A percentile compares a stretch with the other conserved stretches of the same genome.
These are phyloP conservation scores for Philhelius pedissequus DNA, from an alignment of 2,888 invertebrate genomes.

Conservation along the genomic window DNA sequence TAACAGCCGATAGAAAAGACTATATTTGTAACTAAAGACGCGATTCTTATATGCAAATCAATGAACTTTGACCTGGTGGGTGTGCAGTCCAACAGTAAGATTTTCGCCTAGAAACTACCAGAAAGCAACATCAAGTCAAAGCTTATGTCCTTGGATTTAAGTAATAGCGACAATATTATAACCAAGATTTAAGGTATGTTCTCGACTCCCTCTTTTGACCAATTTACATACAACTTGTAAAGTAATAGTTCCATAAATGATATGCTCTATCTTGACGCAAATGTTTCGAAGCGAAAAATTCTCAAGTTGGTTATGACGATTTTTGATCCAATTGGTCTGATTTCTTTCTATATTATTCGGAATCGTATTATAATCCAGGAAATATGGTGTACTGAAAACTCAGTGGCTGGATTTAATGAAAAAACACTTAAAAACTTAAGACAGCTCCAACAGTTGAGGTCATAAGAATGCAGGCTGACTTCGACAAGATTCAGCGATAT, in stretches of 20 bases:
- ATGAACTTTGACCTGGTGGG: conserved; percentile 3
- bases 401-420: not conserved
- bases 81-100: not conserved
- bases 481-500: too few relatives aligned
- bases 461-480: too few relatives aligned
- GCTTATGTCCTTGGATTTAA: not conserved
- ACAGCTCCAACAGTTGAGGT: too few relatives aligned
- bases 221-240: not conserved
- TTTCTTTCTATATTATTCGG: conserved; percentile 9
- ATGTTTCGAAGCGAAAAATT: not conserved
- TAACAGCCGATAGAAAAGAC: not conserved
- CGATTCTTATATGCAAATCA: not conserved
- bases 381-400: not conserved
- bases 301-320: not conserved
- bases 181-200: not conserved
- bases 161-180: not conserved
- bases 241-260: not conserved
- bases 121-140: not conserved
- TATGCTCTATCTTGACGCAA: not conserved
- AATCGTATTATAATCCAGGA: not conserved
- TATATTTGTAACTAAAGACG: conserved; percentile 1
- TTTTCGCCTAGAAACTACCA: not conserved
- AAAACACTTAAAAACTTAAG: not conserved
- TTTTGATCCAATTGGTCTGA: conserved; percentile 1
- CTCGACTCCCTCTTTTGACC: not conserved